These are phyloP conservation scores for Helicolenus hilgendorfi DNA, from an alignment of 2,797 vertebrate species.

Conservation along the genomic window DNA sequence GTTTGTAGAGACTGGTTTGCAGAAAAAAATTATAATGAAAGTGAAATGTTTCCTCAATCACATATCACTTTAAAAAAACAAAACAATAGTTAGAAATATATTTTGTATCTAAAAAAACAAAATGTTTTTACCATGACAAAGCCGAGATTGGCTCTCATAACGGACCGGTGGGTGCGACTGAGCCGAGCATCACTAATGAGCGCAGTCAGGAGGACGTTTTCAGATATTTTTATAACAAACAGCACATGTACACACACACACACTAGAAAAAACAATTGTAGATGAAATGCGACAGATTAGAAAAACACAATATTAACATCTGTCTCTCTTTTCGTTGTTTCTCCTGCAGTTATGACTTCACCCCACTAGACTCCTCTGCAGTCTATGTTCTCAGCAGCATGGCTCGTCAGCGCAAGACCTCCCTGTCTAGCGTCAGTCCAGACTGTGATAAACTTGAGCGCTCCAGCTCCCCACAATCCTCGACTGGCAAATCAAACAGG, in stretches of 20 bases:
- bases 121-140: not conserved
- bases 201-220: not conserved
- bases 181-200: no score
- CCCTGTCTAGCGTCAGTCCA: slow-evolving; percentile 93
- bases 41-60: not conserved
- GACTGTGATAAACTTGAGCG: slow-evolving; percentile 94
- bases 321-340: not conserved
- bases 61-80: not conserved
- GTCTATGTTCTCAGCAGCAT: slow-evolving; percentile 99
- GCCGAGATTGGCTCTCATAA: no score
- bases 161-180: no score
- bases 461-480: slow-evolving; percentile 90
- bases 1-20: not conserved
- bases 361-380: slow-evolving; percentile 98
- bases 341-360: slow-evolving; percentile 95
- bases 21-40: not conserved
- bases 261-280: not conserved
- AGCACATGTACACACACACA: not conserved
- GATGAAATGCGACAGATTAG: not conserved
- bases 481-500: slow-evolving; percentile 93
- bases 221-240: not conserved
- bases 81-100: not conserved
- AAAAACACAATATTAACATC: not conserved
- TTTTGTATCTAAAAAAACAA: not conserved
- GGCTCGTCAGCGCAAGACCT: slow-evolving; percentile 98